Evolutionary conservation across 2,797 vertebrate species (phyloP), one percentile per base, ranked within the genome.

Genomic region (Alosa sapidissima): DNA sequence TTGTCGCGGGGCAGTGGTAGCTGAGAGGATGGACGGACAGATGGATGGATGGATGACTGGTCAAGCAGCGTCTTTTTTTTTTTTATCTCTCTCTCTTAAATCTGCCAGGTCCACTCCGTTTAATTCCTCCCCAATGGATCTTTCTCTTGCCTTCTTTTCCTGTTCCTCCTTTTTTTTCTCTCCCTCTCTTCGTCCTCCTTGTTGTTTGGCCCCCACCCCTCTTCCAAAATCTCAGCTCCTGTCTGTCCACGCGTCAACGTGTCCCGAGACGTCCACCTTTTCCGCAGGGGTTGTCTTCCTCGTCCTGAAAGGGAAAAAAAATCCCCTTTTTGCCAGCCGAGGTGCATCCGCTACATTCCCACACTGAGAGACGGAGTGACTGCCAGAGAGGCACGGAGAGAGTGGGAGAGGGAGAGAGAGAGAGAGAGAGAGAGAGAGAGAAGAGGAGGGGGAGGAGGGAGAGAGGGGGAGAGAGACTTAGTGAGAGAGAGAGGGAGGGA

Each of bases 351-450:
- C 86, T 89, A 90, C 89, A 90, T 89, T 91, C 89, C 89, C 88
- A 87, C 88, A 91, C 85, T 89, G 84, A 85, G 86, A 89, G 87
- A 89, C 82, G 87, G 86, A 87, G 86, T 87, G 87, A 88, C 86
- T 90, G 89, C 88, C 88, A 88, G 85, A 84, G 85, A 88, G 84
- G 86, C 88, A 86, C 86, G 83, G 75, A 89, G 62, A 85, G 81
- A 85, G 88, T 84, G 86, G 83, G 84, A 28, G 78, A 81, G 84
- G 82, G 83, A 82, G 84, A 85, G 85, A 82, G 85, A 86, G 82
- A 82, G 87, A 83, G 85, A 82, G 87, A 83, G 85, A 62, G 28
- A 72, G 65, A 36, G 65, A 9, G 28, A 16, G 11, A 33, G 55
- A 58, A 19, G 19, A 58, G 55, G 84, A 49, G 49, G 84, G 83